These are phyloP conservation scores for Karalla daura DNA, from an alignment of 2,797 vertebrate genomes.

Conservation along the genomic window DNA sequence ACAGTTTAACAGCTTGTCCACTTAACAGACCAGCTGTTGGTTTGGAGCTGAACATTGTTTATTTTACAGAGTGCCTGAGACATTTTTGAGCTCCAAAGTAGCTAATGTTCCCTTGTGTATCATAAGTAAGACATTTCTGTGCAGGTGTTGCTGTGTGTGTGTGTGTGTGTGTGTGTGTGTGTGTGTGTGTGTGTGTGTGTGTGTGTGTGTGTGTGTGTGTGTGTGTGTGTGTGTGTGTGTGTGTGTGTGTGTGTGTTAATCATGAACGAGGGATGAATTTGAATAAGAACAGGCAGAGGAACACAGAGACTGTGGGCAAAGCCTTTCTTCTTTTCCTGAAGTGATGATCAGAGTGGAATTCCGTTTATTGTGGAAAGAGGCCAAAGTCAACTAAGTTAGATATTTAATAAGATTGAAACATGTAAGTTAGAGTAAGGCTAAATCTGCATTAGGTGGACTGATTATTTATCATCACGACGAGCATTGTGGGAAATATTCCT, in stretches of 20 bases:
- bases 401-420: not conserved
- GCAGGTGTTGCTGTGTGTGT: constrained; percentile 21
- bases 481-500: too few species aligned
- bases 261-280: constrained; percentile 2
- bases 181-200: constrained; percentile 14
- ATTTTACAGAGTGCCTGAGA: constrained; percentile 18
- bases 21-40: constrained; percentile 25
- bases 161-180: not conserved
- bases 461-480: too few species aligned
- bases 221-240: constrained; percentile 14
- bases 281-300: constrained; percentile 13
- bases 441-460: too few species aligned
- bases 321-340: constrained; percentile 11
- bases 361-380: not conserved
- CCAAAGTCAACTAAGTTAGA: constrained; percentile 19
- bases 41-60: constrained; percentile 25
- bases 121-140: constrained; percentile 30
- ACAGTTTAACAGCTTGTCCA: constrained; percentile 13
- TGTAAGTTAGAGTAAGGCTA: not conserved
- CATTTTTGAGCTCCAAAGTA: constrained; percentile 27
- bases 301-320: not conserved
- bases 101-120: constrained; percentile 35
- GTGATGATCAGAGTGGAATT: not conserved
- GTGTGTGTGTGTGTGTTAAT: constrained; percentile 6
- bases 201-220: constrained; percentile 8